Conservation (phyloP, 2,113 vertebrate genomes). For the Hylia prasina region DNA sequence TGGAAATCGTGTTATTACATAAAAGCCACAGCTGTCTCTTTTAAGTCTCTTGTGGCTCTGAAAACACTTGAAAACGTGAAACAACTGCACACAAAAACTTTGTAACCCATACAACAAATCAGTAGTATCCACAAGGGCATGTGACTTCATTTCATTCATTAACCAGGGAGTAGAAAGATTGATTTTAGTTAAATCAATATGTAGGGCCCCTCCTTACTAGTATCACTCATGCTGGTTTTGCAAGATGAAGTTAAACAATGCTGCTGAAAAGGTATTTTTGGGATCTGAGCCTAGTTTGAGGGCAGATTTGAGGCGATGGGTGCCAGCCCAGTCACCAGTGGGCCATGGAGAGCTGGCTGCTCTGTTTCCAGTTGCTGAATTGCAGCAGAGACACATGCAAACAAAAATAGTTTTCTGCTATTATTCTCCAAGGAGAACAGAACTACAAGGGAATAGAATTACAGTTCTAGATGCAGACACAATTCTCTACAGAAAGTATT, state of each 20-base stretch:
- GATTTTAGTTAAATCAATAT: not conserved
- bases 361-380: conserved; percentile 5
- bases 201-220: not conserved
- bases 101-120: not conserved
- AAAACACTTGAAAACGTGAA: not conserved
- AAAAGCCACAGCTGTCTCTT: not conserved
- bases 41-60: not conserved
- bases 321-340: not conserved
- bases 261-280: not conserved
- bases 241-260: not conserved
- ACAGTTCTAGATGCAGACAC: not conserved
- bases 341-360: not conserved
- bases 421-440: not conserved
- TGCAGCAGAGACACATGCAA: not conserved
- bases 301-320: not conserved
- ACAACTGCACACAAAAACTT: not conserved
- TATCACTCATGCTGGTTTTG: not conserved
- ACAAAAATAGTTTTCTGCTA: not conserved
- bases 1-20: not conserved
- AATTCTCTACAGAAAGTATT: not conserved
- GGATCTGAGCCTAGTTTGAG: not conserved
- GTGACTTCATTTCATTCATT: not conserved
- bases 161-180: not conserved
- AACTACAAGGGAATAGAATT: not conserved
- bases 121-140: not conserved